These are phyloP conservation scores for Hydropotes inermis DNA, from an alignment of 2,113 vertebrate genomes.

Conservation along the genomic window DNA sequence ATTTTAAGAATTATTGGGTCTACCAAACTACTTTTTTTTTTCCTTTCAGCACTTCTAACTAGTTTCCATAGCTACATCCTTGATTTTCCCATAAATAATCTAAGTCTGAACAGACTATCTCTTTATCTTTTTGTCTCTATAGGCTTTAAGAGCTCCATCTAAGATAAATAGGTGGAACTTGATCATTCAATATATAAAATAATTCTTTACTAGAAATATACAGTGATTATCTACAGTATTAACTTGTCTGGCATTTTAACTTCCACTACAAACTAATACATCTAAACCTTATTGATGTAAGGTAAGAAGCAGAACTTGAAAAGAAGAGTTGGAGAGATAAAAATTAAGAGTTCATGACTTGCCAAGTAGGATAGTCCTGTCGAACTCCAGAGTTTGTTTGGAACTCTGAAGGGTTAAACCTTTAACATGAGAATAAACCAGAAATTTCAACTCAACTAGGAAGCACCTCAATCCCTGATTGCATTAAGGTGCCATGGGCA, in stretches of 20 bases:
- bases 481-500: not conserved
- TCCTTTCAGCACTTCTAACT: not conserved
- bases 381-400: not conserved
- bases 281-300: not conserved
- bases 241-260: not conserved
- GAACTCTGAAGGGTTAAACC: not conserved
- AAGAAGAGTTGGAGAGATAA: not conserved
- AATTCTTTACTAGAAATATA: not conserved
- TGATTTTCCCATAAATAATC: not conserved
- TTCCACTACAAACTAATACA: not conserved
- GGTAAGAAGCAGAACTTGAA: not conserved
- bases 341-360: not conserved
- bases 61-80: not conserved
- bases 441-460: not conserved
- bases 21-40: not conserved
- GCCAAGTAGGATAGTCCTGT: not conserved
- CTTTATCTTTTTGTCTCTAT: not conserved
- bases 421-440: not conserved
- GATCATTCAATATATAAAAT: not conserved
- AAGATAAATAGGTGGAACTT: not conserved
- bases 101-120: not conserved
- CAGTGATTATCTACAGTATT: not conserved
- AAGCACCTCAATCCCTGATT: not conserved
- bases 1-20: not conserved
- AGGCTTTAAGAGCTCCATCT: not conserved